These are phyloP conservation scores for Linhomoeus sp. DNA, from an alignment of 2,888 invertebrate species.

Conservation along the genomic window DNA sequence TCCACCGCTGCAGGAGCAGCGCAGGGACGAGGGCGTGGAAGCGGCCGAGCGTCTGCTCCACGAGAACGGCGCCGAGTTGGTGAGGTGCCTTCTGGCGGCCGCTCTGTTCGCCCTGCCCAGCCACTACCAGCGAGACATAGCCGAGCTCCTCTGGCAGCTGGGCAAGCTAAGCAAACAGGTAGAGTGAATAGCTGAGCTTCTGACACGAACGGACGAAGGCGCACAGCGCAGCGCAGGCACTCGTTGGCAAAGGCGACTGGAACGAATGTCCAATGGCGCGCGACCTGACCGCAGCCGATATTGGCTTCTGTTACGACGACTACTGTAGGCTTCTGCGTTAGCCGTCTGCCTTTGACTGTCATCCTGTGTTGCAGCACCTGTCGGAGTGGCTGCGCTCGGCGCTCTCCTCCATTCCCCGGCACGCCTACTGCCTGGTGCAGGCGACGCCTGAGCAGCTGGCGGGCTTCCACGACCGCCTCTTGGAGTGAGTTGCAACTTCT, in stretches of 20 bases:
- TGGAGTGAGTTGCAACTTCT: conserved; percentile 6
- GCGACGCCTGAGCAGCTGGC: conserved; percentile 16
- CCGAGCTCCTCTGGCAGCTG: conserved; percentile 58
- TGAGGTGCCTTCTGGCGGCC: conserved; percentile 57
- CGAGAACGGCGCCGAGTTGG: conserved; percentile 55
- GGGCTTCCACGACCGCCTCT: conserved; percentile 11
- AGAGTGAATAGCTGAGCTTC: no score
- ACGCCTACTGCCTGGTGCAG: conserved; percentile 10
- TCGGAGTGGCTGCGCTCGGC: not conserved
- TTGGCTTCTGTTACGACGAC: no score
- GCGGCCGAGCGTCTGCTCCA: conserved; percentile 34
- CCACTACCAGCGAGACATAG: conserved; percentile 71
- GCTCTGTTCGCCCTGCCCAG: conserved; percentile 62
- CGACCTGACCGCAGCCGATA: no score
- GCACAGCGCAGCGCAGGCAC: no score
- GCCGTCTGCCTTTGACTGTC: no score
- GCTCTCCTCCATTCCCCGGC: not conserved
- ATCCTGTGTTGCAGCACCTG: not conserved
- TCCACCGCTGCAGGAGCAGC: conserved; percentile 9
- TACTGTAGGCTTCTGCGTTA: no score
- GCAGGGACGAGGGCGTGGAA: conserved; percentile 11
- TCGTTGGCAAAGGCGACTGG: no score
- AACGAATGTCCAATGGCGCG: no score
- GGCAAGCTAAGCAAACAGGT: conserved; percentile 10
- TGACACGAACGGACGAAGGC: no score